phyloP scores from a whole-genome alignment of 2,888 invertebrate species.

The Folsomia manolachei region DNA sequence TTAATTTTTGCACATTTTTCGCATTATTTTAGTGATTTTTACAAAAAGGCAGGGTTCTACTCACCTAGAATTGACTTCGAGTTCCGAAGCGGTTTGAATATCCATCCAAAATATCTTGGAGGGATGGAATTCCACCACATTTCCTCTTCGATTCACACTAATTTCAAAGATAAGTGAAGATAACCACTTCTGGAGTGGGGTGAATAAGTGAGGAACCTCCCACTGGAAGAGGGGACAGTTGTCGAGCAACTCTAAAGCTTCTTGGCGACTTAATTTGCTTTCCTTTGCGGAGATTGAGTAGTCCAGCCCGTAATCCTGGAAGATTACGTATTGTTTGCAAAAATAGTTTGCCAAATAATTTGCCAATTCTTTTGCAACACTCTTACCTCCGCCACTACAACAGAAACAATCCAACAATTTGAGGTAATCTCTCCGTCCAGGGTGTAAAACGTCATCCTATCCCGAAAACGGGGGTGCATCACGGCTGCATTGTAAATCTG shows the following conservation, averaged over 20 bases:
- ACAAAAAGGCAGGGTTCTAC: too few species aligned
- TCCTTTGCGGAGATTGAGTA: slow-evolving; percentile 22
- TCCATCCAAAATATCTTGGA: slow-evolving; percentile 14
- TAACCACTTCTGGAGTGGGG: slow-evolving; percentile 15
- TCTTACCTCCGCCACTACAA: slow-evolving; percentile 17
- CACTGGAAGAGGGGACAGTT: slow-evolving; percentile 13
- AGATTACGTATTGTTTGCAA: not conserved
- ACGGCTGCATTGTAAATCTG: slow-evolving; percentile 3
- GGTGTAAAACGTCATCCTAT: slow-evolving; percentile 1
- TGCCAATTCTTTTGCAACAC: not conserved
- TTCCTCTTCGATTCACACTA: slow-evolving; percentile 20
- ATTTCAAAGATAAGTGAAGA: slow-evolving; percentile 22
- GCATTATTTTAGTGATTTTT: too few species aligned
- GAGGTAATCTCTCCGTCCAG: slow-evolving; percentile 7
- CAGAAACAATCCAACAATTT: slow-evolving; percentile 27
- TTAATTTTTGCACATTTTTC: too few species aligned
- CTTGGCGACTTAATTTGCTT: slow-evolving; percentile 9
- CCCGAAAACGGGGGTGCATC: not conserved
- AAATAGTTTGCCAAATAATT: too few species aligned
- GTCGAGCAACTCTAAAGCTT: slow-evolving; percentile 13
- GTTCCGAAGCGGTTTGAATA: not conserved
- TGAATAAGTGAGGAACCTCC: slow-evolving; percentile 17
- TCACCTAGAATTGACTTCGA: too few species aligned
- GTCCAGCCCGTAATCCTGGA: slow-evolving; percentile 17
- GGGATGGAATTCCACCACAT: slow-evolving; percentile 29